Evolutionary conservation across 92 coral and sea anemone species (phyloP).

Genomic region (Porites rus): DNA sequence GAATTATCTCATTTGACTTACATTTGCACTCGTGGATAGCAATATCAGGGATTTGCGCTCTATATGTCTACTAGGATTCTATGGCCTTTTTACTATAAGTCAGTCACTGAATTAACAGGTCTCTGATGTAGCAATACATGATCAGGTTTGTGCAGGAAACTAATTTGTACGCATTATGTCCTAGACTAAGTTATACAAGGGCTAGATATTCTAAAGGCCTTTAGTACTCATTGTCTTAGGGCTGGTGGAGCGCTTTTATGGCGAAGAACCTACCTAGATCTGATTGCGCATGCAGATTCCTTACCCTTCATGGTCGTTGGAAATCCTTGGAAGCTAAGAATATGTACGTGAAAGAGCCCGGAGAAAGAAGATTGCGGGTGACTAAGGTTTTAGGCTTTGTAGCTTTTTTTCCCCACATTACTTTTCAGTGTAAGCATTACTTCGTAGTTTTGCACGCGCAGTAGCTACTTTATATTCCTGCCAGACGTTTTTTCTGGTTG

Average conservation of each 20-base stretch:
- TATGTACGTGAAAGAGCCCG: constrained; percentile 45
- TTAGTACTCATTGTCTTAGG: constrained; percentile 60
- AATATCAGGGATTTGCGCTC: constrained; percentile 47
- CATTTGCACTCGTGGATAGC: constrained; percentile 29
- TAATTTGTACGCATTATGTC: constrained; percentile 33
- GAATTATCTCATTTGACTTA: constrained; percentile 25
- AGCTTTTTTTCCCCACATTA: no score
- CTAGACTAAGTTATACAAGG: constrained; percentile 46
- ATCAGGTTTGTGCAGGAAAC: not conserved
- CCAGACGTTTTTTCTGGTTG: no score
- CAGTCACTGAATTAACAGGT: constrained; percentile 44
- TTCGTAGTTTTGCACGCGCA: no score
- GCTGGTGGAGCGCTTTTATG: constrained; percentile 57
- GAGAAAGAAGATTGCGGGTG: constrained; percentile 19
- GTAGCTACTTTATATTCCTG: no score
- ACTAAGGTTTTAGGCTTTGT: not conserved
- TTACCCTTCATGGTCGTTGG: constrained; percentile 62
- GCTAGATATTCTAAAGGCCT: constrained; percentile 28
- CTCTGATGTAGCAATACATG: constrained; percentile 34
- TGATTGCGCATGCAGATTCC: constrained; percentile 22
- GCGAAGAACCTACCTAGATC: constrained; percentile 32
- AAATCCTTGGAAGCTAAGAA: constrained; percentile 51
- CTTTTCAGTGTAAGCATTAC: no score
- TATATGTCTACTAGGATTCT: constrained; percentile 46
- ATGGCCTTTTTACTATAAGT: constrained; percentile 47